A percentile compares a stretch with the other conserved stretches of the same genome.
phyloP scores from a whole-genome alignment of 1,140 invertebrate genomes.

The Pentalonia nigronervosa region DNA sequence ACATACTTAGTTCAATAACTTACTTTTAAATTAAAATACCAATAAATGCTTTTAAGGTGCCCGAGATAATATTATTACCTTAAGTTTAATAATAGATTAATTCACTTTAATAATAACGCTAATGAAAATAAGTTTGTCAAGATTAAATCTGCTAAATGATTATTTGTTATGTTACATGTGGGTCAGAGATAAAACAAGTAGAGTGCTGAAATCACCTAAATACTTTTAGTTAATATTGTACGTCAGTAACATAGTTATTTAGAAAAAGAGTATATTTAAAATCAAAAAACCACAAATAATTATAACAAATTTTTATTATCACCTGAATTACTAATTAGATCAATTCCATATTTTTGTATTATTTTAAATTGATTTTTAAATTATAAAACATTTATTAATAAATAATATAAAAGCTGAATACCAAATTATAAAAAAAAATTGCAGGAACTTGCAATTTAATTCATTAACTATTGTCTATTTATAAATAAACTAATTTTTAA shows the following conservation, averaged over 20 bases:
- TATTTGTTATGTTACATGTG: background rate
- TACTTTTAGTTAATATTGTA: background rate
- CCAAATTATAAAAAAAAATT: conserved; percentile 12
- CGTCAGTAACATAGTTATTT: background rate
- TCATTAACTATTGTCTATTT: background rate
- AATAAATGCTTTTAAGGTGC: too few relatives aligned
- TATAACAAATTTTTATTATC: background rate
- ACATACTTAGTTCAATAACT: too few relatives aligned
- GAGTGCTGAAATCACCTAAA: background rate
- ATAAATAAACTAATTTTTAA: background rate
- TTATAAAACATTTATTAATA: background rate
- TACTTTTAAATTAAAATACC: too few relatives aligned
- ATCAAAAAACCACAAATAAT: background rate
- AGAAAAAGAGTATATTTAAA: background rate
- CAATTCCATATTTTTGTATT: background rate
- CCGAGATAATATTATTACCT: background rate
- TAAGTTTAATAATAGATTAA: background rate
- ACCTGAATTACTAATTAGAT: background rate
- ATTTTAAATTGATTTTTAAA: background rate
- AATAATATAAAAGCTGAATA: conserved; percentile 22
- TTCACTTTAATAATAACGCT: background rate
- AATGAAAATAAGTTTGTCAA: background rate
- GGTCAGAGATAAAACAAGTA: background rate
- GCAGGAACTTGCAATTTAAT: background rate
- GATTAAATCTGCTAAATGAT: background rate